Evolutionary conservation across 2,113 vertebrate genomes (phyloP).

Genomic region (Setophaga petechia): DNA sequence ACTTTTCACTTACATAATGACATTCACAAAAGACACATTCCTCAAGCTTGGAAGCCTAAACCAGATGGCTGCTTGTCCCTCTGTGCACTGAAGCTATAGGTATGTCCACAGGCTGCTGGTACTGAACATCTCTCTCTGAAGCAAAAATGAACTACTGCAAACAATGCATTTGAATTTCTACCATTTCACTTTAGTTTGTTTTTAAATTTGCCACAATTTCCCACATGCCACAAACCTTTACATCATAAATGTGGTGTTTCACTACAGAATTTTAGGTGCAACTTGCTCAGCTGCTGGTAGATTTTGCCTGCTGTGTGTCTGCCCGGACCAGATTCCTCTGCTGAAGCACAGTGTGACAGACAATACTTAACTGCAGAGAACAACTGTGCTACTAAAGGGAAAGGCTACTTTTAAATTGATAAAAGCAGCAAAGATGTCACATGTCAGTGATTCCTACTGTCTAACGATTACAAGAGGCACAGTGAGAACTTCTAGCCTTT

Average conservation of each 20-base stretch:
- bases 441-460: neutral
- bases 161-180: neutral
- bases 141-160: neutral
- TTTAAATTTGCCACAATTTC: neutral
- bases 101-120: neutral
- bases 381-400: neutral
- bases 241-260: neutral
- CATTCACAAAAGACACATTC: neutral
- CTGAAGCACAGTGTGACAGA: neutral
- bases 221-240: neutral
- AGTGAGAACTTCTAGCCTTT: neutral
- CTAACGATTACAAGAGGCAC: neutral
- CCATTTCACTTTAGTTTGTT: neutral
- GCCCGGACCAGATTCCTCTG: neutral
- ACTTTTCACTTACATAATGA: neutral
- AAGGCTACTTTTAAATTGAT: slow-evolving; percentile 9
- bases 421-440: neutral
- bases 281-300: neutral
- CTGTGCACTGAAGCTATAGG: neutral
- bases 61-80: neutral
- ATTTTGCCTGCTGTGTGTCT: neutral
- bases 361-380: neutral
- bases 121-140: neutral
- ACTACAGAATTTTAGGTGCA: neutral
- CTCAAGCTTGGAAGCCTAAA: neutral